phyloP scores from a whole-genome alignment of 2,888 invertebrate species.

The Conomelus anceps region DNA sequence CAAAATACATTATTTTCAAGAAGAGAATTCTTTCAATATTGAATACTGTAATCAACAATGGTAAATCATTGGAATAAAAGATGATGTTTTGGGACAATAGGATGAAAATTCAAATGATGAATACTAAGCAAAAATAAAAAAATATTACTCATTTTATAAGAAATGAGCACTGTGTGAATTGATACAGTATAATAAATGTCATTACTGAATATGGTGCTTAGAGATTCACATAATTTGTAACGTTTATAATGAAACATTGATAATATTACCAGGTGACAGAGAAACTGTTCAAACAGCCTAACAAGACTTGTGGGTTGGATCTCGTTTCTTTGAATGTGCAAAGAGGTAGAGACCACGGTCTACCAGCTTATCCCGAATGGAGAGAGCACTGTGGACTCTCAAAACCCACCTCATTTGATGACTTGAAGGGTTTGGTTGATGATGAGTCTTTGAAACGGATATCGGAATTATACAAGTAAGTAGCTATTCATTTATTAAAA shows the following conservation, averaged over 20 bases:
- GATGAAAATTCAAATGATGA: no score
- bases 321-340: constrained; percentile 83
- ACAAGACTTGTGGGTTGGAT: constrained; percentile 61
- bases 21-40: constrained; percentile 8
- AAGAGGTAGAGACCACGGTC: constrained; percentile 80
- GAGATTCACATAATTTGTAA: background rate
- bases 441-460: constrained; percentile 56
- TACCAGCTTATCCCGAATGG: constrained; percentile 72
- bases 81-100: no score
- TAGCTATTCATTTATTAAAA: constrained; percentile 5
- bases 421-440: constrained; percentile 59
- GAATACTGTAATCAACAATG: no score
- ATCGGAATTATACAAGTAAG: constrained; percentile 56
- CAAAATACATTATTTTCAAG: background rate
- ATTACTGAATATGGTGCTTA: no score
- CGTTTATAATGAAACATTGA: constrained; percentile 28
- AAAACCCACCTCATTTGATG: constrained; percentile 54
- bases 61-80: no score
- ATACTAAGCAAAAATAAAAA: no score
- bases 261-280: constrained; percentile 55
- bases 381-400: constrained; percentile 66
- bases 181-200: no score
- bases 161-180: background rate
- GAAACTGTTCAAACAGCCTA: constrained; percentile 56
- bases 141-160: background rate